Percentiles rank a stretch among this genome's conserved stretches.
phyloP scores from a whole-genome alignment of 2,113 vertebrate genomes.

The Trogon melanurus region DNA sequence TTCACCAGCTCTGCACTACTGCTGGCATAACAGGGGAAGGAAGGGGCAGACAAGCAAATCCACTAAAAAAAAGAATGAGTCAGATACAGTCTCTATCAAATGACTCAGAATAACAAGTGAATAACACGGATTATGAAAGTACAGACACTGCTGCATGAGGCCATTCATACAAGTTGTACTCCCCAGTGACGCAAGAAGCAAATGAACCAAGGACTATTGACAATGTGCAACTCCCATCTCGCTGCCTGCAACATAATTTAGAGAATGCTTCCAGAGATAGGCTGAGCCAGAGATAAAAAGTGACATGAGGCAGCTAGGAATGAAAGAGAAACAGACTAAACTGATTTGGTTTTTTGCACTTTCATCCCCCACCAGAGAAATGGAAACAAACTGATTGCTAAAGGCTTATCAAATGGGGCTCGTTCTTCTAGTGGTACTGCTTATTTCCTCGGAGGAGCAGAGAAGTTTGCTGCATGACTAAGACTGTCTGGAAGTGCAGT shows the following conservation, averaged over 20 bases:
- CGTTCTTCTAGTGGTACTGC: neutral
- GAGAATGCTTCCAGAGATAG: neutral
- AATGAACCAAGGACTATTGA: constrained; percentile 4
- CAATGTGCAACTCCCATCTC: neutral
- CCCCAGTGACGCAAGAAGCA: neutral
- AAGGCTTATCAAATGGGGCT: neutral
- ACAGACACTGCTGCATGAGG: neutral
- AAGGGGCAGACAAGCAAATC: neutral
- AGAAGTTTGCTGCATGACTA: neutral
- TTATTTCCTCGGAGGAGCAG: neutral
- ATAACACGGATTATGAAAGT: constrained; percentile 8
- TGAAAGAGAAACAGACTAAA: neutral
- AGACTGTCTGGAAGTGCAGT: neutral
- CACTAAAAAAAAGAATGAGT: neutral
- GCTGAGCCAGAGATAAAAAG: constrained; percentile 18
- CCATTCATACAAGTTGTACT: constrained; percentile 3
- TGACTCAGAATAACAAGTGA: constrained; percentile 23
- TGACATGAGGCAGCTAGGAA: constrained; percentile 17
- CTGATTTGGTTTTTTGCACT: neutral
- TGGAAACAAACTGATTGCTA: neutral
- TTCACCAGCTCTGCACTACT: neutral
- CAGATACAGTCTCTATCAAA: neutral
- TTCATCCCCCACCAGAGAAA: neutral
- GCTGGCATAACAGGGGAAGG: neutral
- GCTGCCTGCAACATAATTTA: neutral